A percentile compares a stretch with the other conserved stretches of the same genome.
Conservation (phyloP, 1,140 invertebrate genomes). For the Temnothorax curvispinosus region DNA sequence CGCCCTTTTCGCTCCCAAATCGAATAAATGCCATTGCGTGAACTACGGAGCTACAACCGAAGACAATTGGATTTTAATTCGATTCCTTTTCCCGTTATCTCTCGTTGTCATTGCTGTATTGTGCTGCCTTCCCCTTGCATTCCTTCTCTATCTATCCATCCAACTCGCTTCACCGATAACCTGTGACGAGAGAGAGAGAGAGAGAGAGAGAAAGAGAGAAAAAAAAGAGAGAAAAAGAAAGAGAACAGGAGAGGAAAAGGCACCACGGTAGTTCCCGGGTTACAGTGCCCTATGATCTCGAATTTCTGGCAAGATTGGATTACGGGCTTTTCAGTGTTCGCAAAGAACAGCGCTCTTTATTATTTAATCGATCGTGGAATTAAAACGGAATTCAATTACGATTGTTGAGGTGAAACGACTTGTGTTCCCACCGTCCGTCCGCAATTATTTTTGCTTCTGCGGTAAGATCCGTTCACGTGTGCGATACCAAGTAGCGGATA, state of each 20-base stretch:
- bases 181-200: not conserved
- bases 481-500: not conserved
- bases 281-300: constrained; percentile 48
- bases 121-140: not conserved
- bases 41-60: constrained; percentile 27
- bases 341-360: constrained; percentile 48
- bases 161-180: constrained; percentile 29
- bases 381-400: constrained; percentile 58
- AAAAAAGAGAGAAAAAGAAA: not conserved
- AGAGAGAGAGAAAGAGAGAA: not conserved
- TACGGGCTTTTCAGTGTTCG: constrained; percentile 30
- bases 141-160: not conserved
- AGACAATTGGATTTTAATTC: constrained; percentile 74
- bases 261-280: constrained; percentile 1
- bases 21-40: constrained; percentile 68
- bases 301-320: constrained; percentile 56
- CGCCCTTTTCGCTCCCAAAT: constrained; percentile 65
- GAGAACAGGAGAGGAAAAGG: not conserved
- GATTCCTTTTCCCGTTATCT: constrained; percentile 30
- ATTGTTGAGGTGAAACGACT: constrained; percentile 22
- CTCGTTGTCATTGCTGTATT: constrained; percentile 23
- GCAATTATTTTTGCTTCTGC: constrained; percentile 21
- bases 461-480: not conserved
- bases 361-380: constrained; percentile 60
- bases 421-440: not conserved